A percentile compares a stretch with the other conserved stretches of the same genome.
phyloP scores from a whole-genome alignment of 2,888 invertebrate genomes.

The Drosophila macrospina region DNA sequence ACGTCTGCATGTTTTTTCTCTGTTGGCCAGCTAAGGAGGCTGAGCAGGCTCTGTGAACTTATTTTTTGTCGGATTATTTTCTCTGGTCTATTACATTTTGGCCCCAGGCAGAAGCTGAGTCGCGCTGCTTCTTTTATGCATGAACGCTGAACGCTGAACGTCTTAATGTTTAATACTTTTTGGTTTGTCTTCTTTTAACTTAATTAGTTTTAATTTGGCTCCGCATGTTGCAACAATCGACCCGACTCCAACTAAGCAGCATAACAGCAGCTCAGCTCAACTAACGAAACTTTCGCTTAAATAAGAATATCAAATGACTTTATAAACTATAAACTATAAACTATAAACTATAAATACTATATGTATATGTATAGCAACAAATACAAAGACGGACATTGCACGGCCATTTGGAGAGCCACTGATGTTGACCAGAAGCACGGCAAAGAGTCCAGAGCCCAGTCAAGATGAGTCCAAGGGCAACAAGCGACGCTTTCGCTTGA shows the following conservation, averaged over 20 bases:
- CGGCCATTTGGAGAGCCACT: conserved; percentile 93
- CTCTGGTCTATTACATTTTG: conserved; percentile 69
- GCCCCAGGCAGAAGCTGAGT: conserved; percentile 42
- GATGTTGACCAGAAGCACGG: conserved; percentile 86
- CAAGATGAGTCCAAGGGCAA: conserved; percentile 52
- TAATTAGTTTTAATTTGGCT: conserved; percentile 72
- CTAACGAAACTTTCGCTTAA: conserved; percentile 31
- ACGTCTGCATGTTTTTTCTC: conserved; percentile 56
- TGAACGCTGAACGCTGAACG: conserved; percentile 63
- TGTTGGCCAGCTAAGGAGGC: conserved; percentile 38
- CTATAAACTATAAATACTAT: conserved; percentile 18
- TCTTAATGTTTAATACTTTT: conserved; percentile 71
- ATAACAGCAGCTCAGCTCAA: conserved; percentile 25
- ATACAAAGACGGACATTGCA: conserved; percentile 84
- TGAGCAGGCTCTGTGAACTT: conserved; percentile 16
- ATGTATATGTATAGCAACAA: conserved; percentile 51
- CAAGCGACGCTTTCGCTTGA: conserved; percentile 60
- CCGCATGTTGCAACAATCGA: conserved; percentile 33
- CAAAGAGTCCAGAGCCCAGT: conserved; percentile 52
- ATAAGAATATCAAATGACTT: conserved; percentile 18
- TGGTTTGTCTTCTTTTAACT: conserved; percentile 68
- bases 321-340: conserved; percentile 8
- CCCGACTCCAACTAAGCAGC: neutral
- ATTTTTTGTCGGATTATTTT: conserved; percentile 60
- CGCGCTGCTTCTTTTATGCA: conserved; percentile 59